phyloP scores from a whole-genome alignment of 92 coral and sea anemone genomes.

The Zoanthus solanderi region DNA sequence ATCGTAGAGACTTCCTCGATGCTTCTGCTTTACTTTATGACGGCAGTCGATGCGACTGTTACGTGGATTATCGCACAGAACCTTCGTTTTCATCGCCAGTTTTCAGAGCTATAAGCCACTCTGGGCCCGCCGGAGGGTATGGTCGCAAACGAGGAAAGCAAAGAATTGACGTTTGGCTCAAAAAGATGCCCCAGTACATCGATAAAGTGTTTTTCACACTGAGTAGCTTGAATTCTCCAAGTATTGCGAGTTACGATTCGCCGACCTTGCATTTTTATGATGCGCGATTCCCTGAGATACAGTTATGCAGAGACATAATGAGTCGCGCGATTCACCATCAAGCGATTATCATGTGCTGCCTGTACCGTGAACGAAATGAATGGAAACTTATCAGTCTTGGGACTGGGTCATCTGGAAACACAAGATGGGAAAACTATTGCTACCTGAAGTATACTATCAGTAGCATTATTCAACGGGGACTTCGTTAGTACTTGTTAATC shows the following conservation, averaged over 20 bases:
- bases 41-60: constrained; percentile 30
- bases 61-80: constrained; percentile 53
- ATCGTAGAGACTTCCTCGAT: constrained; percentile 54
- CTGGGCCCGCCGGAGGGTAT: constrained; percentile 47
- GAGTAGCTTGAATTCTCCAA: constrained; percentile 68
- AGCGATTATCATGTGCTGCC: constrained; percentile 15
- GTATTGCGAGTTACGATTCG: constrained; percentile 51
- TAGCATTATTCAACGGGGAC: neutral
- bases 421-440: constrained; percentile 19
- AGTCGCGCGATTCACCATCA: constrained; percentile 22
- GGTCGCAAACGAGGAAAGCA: constrained; percentile 52
- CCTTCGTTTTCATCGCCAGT: constrained; percentile 1
- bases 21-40: constrained; percentile 67
- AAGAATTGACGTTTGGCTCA: constrained; percentile 47
- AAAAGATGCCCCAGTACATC: constrained; percentile 48
- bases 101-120: constrained; percentile 59
- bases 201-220: constrained; percentile 69
- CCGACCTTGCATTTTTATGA: constrained; percentile 69
- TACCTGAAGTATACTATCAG: neutral
- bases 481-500: neutral
- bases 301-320: constrained; percentile 54
- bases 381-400: constrained; percentile 35
- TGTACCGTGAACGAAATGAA: neutral
- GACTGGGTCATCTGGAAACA: neutral
- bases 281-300: constrained; percentile 50